Conservation (phyloP, 2,797 vertebrate species). For the Pseudochaenichthys georgianus region DNA sequence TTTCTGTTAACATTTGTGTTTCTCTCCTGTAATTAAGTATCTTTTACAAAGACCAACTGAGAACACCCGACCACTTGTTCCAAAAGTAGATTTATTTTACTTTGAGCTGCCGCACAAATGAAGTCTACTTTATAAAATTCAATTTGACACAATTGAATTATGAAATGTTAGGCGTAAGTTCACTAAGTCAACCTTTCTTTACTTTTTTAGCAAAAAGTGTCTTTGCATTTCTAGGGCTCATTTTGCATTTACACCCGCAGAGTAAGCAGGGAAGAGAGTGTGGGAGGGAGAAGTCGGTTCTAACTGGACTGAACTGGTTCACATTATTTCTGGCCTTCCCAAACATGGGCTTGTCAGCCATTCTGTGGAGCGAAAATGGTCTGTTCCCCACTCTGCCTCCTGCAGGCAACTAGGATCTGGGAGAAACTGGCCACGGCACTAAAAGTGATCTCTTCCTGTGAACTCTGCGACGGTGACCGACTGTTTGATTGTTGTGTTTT, state of each 20-base stretch:
- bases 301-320: constrained; percentile 67
- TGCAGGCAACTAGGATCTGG: constrained; percentile 6
- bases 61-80: not conserved
- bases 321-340: constrained; percentile 39
- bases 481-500: constrained; percentile 24
- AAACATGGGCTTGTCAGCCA: constrained; percentile 51
- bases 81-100: not conserved
- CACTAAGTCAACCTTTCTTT: not conserved
- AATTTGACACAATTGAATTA: no score
- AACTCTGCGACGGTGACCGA: not conserved
- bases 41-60: not conserved
- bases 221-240: constrained; percentile 1
- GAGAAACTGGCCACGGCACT: constrained; percentile 6
- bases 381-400: constrained; percentile 21
- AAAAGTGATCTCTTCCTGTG: constrained; percentile 3
- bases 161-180: not conserved
- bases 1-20: not conserved
- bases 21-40: not conserved
- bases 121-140: not conserved
- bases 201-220: not conserved
- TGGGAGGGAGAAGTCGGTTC: constrained; percentile 30
- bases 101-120: not conserved
- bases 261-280: constrained; percentile 16
- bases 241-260: constrained; percentile 21
- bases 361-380: constrained; percentile 11